Evolutionary conservation across 1,140 invertebrate species (phyloP).

Genomic region (Melitaea cinxia): DNA sequence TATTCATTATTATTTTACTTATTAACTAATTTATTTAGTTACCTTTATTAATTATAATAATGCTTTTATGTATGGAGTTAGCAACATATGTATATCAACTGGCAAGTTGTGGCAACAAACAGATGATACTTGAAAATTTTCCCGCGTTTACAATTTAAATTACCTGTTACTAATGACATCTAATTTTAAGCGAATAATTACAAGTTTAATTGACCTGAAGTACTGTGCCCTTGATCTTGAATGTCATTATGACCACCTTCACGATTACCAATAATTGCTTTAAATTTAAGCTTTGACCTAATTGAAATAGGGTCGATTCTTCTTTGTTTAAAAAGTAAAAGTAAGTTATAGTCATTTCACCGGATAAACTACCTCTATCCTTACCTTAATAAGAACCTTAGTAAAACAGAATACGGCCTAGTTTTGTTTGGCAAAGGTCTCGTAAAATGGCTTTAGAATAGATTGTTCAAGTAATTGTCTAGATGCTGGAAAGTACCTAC

Average conservation of each 20-base stretch:
- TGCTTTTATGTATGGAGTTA: too few relatives aligned
- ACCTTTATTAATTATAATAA: too few relatives aligned
- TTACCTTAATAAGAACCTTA: neutral
- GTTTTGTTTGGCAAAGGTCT: neutral
- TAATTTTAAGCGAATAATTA: slow-evolving; percentile 37
- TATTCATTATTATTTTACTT: too few relatives aligned
- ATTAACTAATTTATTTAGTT: too few relatives aligned
- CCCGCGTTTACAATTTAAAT: neutral
- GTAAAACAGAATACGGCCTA: neutral
- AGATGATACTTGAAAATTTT: too few relatives aligned
- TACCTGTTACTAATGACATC: slow-evolving; percentile 12
- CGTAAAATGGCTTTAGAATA: neutral
- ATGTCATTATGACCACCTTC: slow-evolving; percentile 38
- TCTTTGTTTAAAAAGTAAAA: slow-evolving; percentile 22
- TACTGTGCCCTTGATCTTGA: slow-evolving; percentile 50
- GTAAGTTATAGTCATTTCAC: slow-evolving; percentile 24
- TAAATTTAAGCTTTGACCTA: slow-evolving; percentile 12
- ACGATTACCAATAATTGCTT: slow-evolving; percentile 21
- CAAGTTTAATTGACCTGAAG: slow-evolving; percentile 23
- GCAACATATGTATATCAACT: too few relatives aligned
- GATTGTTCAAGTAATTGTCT: neutral
- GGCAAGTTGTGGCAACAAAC: too few relatives aligned
- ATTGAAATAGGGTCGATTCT: slow-evolving; percentile 5
- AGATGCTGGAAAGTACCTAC: neutral
- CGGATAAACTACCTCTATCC: slow-evolving; percentile 3